phyloP scores from a whole-genome alignment of 1,140 invertebrate species.

The Notospermus geniculatus region DNA sequence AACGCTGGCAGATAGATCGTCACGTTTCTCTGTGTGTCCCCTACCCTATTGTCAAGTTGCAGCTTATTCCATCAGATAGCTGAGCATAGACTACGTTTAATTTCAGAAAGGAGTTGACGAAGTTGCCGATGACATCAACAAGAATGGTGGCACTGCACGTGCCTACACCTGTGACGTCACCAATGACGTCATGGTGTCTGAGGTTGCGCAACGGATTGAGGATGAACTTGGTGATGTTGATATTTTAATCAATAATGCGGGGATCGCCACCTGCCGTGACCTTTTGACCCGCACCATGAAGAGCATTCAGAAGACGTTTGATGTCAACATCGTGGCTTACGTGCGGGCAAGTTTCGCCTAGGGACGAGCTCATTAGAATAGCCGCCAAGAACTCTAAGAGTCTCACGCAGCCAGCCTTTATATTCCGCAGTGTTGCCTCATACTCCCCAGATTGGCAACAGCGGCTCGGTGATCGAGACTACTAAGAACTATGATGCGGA shows the following conservation, averaged over 20 bases:
- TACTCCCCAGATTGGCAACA: too few relatives aligned
- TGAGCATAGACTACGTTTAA: conserved; percentile 73
- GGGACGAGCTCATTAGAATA: too few relatives aligned
- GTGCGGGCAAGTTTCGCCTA: conserved; percentile 64
- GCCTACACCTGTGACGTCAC: conserved; percentile 46
- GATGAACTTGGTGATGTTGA: conserved; percentile 81
- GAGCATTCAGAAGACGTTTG: conserved; percentile 63
- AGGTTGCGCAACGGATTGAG: conserved; percentile 50
- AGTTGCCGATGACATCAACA: conserved; percentile 32
- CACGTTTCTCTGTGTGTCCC: too few relatives aligned
- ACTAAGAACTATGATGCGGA: too few relatives aligned
- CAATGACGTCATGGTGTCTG: conserved; percentile 33
- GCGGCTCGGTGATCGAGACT: too few relatives aligned
- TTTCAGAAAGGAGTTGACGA: conserved; percentile 68
- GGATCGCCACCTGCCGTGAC: conserved; percentile 77
- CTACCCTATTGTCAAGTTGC: too few relatives aligned
- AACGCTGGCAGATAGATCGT: too few relatives aligned
- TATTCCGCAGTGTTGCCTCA: too few relatives aligned
- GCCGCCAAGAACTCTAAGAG: too few relatives aligned
- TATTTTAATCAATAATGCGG: conserved; percentile 90
- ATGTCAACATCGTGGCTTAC: conserved; percentile 65
- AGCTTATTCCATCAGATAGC: conserved; percentile 77
- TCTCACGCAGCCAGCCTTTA: too few relatives aligned
- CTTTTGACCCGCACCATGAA: conserved; percentile 79
- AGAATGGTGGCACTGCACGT: conserved; percentile 29